Conservation (phyloP, 2,113 vertebrate genomes). For the Burhinus oedicnemus region DNA sequence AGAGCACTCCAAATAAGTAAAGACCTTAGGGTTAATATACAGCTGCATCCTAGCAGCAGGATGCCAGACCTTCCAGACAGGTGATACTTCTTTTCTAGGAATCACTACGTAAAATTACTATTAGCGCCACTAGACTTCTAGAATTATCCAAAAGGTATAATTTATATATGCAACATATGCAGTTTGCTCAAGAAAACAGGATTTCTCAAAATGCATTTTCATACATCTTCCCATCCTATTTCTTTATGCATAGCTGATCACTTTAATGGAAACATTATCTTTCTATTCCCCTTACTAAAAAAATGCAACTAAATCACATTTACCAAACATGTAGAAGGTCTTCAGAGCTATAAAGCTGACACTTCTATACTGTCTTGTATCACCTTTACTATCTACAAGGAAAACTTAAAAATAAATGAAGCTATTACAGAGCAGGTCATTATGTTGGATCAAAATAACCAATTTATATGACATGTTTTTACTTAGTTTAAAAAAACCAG, state of each 20-base stretch:
- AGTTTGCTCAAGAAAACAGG: slow-evolving; percentile 25
- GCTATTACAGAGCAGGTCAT: slow-evolving; percentile 39
- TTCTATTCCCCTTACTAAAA: slow-evolving; percentile 51
- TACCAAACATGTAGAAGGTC: slow-evolving; percentile 17
- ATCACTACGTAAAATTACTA: not conserved
- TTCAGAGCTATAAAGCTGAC: slow-evolving; percentile 52
- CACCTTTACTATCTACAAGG: slow-evolving; percentile 3
- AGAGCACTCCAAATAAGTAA: not conserved
- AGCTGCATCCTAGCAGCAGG: not conserved
- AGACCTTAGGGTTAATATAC: not conserved
- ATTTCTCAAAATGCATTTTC: slow-evolving; percentile 57
- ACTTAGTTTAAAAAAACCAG: not conserved
- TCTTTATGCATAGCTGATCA: slow-evolving; percentile 47
- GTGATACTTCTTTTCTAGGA: not conserved
- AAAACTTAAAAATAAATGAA: slow-evolving; percentile 57
- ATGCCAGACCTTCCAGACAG: not conserved
- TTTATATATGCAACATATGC: not conserved
- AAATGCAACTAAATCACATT: slow-evolving; percentile 51
- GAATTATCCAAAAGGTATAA: slow-evolving; percentile 5
- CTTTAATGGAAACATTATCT: slow-evolving; percentile 70
- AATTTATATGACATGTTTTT: slow-evolving; percentile 36
- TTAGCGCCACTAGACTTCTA: not conserved
- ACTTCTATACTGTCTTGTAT: slow-evolving; percentile 18
- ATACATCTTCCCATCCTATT: slow-evolving; percentile 15
- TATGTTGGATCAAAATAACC: slow-evolving; percentile 52